phyloP scores from a whole-genome alignment of 2,113 vertebrate species.

The Miniopterus natalensis region DNA sequence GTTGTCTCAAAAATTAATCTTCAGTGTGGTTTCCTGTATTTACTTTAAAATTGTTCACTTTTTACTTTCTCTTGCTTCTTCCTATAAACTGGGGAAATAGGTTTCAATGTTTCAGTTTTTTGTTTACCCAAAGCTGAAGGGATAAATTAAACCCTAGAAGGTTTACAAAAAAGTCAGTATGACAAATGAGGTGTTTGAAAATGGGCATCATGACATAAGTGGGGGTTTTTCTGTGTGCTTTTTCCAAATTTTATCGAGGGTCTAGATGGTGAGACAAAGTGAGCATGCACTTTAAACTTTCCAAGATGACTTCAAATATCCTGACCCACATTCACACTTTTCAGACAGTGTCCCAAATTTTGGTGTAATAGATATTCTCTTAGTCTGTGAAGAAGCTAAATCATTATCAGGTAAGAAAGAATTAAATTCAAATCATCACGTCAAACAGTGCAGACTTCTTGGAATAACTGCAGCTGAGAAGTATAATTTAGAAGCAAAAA shows the following conservation, averaged over 20 bases:
- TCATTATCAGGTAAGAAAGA: background rate
- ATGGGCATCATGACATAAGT: background rate
- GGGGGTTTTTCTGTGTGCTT: background rate
- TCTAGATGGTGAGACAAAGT: background rate
- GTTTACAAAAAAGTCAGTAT: background rate
- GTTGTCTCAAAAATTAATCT: background rate
- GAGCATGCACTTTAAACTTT: background rate
- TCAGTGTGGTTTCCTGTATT: background rate
- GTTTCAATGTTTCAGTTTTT: background rate
- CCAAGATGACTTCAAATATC: background rate
- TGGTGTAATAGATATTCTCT: background rate
- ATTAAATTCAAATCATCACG: background rate
- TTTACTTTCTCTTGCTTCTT: background rate
- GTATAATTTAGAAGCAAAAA: conserved; percentile 3
- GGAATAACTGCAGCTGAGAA: background rate
- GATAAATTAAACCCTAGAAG: background rate
- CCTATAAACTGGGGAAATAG: background rate
- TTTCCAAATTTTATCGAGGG: background rate
- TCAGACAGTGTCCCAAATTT: background rate
- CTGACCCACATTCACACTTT: background rate
- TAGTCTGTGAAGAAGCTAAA: background rate
- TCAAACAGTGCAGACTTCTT: background rate
- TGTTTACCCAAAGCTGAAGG: background rate
- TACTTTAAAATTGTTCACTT: background rate
- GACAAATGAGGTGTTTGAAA: background rate